These are phyloP conservation scores for Eremophila alpestris DNA, from an alignment of 2,797 vertebrate species.

Conservation along the genomic window DNA sequence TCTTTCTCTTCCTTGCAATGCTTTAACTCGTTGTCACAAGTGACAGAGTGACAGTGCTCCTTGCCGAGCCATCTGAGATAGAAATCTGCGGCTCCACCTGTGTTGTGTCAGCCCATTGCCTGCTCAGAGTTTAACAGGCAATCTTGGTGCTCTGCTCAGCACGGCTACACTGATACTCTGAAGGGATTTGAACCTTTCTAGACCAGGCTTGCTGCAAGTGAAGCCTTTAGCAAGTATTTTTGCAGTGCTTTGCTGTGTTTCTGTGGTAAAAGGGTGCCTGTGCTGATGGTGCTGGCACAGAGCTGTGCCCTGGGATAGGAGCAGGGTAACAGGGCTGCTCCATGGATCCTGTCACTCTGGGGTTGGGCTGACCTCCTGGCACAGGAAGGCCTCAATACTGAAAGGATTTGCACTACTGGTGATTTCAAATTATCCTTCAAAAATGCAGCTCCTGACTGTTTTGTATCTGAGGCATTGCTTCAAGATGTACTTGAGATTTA, in stretches of 20 bases:
- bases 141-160: not conserved
- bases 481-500: not conserved
- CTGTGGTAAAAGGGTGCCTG: not conserved
- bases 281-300: not conserved
- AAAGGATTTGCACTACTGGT: not conserved
- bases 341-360: rapidly evolving
- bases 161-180: not conserved
- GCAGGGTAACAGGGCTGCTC: not conserved
- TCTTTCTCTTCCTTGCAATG: not conserved
- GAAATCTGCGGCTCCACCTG: not conserved
- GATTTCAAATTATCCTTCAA: not conserved
- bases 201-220: not conserved
- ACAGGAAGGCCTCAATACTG: not conserved
- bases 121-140: not conserved
- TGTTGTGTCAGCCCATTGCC: not conserved
- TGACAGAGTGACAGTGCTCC: not conserved
- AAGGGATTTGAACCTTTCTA: not conserved
- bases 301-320: rapidly evolving
- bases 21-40: not conserved
- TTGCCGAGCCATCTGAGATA: not conserved
- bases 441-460: not conserved
- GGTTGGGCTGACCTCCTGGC: not conserved
- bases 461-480: not conserved
- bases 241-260: not conserved
- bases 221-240: not conserved